These are phyloP conservation scores for Aleiodes testaceus DNA, from an alignment of 2,888 invertebrate genomes.

Conservation along the genomic window DNA sequence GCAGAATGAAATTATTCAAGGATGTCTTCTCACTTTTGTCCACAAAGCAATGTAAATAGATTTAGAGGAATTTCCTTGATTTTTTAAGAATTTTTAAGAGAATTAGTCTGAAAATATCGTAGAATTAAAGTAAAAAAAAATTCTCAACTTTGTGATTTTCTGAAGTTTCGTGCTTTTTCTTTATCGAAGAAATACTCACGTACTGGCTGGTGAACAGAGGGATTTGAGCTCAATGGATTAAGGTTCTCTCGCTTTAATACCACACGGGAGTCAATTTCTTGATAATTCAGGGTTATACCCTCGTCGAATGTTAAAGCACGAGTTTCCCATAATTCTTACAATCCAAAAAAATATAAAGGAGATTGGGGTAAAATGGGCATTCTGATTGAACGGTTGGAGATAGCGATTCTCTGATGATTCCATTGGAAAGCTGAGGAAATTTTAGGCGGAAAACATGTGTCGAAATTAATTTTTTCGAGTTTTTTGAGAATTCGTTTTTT, in stretches of 20 bases:
- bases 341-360: too few relatives aligned
- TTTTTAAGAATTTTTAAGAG: too few relatives aligned
- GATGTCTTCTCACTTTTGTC: neutral
- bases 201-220: conserved; percentile 10
- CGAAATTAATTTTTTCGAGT: too few relatives aligned
- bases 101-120: too few relatives aligned
- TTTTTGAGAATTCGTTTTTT: too few relatives aligned
- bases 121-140: too few relatives aligned
- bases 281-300: conserved; percentile 17
- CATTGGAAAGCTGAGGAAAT: too few relatives aligned
- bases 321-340: conserved; percentile 7
- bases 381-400: too few relatives aligned
- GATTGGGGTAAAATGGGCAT: too few relatives aligned
- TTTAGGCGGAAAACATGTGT: too few relatives aligned
- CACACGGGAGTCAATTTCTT: conserved; percentile 27
- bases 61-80: neutral
- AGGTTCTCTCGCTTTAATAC: neutral
- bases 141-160: neutral
- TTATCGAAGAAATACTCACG: conserved; percentile 1
- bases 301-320: conserved; percentile 27
- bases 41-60: too few relatives aligned
- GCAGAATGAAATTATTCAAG: conserved; percentile 1
- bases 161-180: neutral
- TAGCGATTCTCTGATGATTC: too few relatives aligned
- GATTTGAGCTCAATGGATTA: conserved; percentile 29